Conservation (phyloP, 2,888 invertebrate genomes). For the Athrips mouffetella region DNA sequence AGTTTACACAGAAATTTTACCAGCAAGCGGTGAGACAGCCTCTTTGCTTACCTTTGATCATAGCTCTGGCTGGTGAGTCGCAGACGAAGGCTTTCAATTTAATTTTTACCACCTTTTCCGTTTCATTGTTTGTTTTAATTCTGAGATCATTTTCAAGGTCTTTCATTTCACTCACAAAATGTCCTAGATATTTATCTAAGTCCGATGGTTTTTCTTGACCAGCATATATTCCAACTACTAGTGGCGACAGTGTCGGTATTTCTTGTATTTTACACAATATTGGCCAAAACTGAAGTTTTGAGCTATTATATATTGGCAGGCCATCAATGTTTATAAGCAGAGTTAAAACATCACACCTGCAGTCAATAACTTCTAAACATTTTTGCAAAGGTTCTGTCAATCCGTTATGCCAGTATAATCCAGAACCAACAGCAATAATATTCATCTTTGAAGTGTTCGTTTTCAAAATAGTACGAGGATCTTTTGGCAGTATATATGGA, state of each 20-base stretch:
- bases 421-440: too few relatives aligned
- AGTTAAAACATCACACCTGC: background rate
- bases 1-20: too few relatives aligned
- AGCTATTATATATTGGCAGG: slow-evolving; percentile 19
- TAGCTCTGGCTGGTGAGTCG: background rate
- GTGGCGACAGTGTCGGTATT: slow-evolving; percentile 12
- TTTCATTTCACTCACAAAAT: slow-evolving; percentile 13
- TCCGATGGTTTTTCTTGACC: slow-evolving; percentile 16
- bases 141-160: background rate
- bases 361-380: too few relatives aligned
- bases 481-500: too few relatives aligned
- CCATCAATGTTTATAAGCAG: slow-evolving; percentile 15
- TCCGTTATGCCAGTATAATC: too few relatives aligned
- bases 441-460: too few relatives aligned
- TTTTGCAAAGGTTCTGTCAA: too few relatives aligned
- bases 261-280: slow-evolving; percentile 20
- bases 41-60: background rate
- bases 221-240: slow-evolving; percentile 18
- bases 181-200: slow-evolving; percentile 11
- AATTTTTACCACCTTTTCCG: background rate
- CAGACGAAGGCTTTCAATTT: background rate
- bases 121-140: background rate
- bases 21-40: too few relatives aligned
- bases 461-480: too few relatives aligned
- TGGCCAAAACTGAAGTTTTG: slow-evolving; percentile 21